Evolutionary conservation across 2,797 vertebrate species (phyloP).

Genomic region (Diglossa cyanea): DNA sequence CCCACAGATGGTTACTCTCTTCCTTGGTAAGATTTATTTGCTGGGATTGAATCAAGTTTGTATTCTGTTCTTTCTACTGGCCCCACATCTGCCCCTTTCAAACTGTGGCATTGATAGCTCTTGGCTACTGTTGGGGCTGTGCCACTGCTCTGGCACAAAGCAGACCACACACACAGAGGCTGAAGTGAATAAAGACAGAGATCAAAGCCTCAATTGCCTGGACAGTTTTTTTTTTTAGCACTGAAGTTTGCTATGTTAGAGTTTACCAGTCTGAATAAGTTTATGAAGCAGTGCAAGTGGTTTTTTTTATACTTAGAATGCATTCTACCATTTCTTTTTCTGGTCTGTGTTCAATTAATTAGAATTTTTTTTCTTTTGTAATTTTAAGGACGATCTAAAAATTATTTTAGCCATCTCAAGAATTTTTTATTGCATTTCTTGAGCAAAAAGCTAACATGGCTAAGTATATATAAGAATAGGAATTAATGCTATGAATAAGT

Average conservation of each 20-base stretch:
- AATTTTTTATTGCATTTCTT: not conserved
- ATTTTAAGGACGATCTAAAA: not conserved
- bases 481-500: not conserved
- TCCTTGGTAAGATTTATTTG: not conserved
- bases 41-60: not conserved
- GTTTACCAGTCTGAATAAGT: not conserved
- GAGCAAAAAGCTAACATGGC: accelerated
- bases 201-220: not conserved
- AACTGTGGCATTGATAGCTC: not conserved
- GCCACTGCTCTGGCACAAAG: not conserved
- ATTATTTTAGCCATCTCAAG: not conserved
- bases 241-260: not conserved
- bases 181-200: not conserved
- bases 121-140: not conserved
- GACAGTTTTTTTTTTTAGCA: not conserved
- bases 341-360: not conserved
- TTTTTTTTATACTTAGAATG: not conserved
- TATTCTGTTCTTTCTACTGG: not conserved
- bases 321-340: not conserved
- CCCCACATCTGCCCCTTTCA: not conserved
- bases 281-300: not conserved
- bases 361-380: not conserved
- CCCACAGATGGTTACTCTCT: not conserved
- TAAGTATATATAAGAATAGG: not conserved
- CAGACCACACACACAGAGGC: not conserved